Evolutionary conservation across 92 coral and sea anemone genomes (phyloP).

Genomic region (Bergia sp.): DNA sequence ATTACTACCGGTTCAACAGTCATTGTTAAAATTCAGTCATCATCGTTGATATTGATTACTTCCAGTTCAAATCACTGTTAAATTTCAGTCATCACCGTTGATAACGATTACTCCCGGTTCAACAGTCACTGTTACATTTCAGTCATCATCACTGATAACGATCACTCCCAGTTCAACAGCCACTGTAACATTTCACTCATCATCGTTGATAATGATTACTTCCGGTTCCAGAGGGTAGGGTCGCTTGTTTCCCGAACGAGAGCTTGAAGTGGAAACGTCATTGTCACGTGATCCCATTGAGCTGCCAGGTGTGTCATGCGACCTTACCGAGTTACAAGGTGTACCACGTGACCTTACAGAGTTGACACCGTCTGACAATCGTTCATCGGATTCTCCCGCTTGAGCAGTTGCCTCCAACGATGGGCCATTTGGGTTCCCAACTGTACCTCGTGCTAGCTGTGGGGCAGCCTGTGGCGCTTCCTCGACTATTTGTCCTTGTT

Average conservation of each 20-base stretch:
- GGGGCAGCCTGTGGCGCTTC: background rate
- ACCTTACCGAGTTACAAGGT: background rate
- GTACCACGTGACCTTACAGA: background rate
- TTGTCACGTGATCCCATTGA: constrained; percentile 6
- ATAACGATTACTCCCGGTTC: background rate
- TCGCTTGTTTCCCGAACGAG: constrained; percentile 27
- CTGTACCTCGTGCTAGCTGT: background rate
- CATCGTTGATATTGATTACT: background rate
- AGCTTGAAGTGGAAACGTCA: background rate
- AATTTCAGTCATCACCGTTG: background rate
- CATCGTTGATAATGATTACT: constrained; percentile 28
- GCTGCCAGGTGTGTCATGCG: background rate
- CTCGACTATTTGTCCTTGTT: background rate
- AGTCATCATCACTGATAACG: background rate
- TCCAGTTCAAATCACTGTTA: background rate
- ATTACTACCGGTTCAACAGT: background rate
- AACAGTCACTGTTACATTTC: background rate
- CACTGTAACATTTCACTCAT: background rate
- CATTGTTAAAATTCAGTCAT: background rate
- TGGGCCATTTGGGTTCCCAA: background rate
- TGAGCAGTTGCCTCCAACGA: background rate
- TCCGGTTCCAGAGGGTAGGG: constrained; percentile 36
- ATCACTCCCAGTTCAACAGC: background rate
- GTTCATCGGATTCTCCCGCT: background rate
- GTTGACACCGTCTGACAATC: background rate